Percentiles rank a stretch among this genome's conserved stretches.
These are phyloP conservation scores for Gonocerus acuteangulatus DNA, from an alignment of 2,888 invertebrate species.

Conservation along the genomic window DNA sequence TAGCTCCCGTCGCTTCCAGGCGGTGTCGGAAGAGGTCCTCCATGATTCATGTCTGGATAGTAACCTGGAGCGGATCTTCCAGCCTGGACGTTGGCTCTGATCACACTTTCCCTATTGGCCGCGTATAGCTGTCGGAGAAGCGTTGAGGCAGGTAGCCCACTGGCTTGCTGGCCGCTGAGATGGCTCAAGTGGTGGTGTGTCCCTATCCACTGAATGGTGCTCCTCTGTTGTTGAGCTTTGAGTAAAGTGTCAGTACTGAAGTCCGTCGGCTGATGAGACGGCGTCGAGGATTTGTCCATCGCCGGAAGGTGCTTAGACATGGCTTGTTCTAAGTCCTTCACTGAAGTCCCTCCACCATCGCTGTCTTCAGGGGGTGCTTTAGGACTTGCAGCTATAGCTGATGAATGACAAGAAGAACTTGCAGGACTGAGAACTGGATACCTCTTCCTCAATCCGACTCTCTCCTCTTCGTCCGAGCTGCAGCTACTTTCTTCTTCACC, in stretches of 20 bases:
- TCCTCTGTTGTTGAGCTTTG: conserved; percentile 69
- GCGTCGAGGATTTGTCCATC: conserved; percentile 38
- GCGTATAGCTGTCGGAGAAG: conserved; percentile 83
- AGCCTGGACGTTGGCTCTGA: conserved; percentile 70
- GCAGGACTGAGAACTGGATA: conserved; percentile 51
- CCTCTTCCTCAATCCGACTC: conserved; percentile 28
- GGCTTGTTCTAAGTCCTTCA: conserved; percentile 88
- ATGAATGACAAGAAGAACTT: conserved; percentile 57
- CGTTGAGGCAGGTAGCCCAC: conserved; percentile 77
- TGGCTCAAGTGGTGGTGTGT: conserved; percentile 47
- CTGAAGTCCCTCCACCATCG: conserved; percentile 51
- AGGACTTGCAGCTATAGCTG: conserved; percentile 43
- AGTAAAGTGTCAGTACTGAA: conserved; percentile 78
- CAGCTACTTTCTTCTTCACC: conserved; percentile 46
- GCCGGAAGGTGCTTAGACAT: conserved; percentile 89
- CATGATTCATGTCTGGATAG: conserved; percentile 54
- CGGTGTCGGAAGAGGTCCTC: conserved; percentile 76
- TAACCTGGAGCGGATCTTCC: conserved; percentile 46
- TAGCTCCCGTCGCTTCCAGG: conserved; percentile 76
- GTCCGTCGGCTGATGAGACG: conserved; percentile 54
- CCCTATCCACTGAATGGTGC: conserved; percentile 90
- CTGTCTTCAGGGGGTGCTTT: conserved; percentile 37
- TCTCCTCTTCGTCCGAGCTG: conserved; percentile 45
- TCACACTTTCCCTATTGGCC: conserved; percentile 89
- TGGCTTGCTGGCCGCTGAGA: conserved; percentile 47